Percentiles rank a stretch among this genome's conserved stretches.
phyloP scores from a whole-genome alignment of 2,797 vertebrate genomes.

The Scomberomorus guttatus region DNA sequence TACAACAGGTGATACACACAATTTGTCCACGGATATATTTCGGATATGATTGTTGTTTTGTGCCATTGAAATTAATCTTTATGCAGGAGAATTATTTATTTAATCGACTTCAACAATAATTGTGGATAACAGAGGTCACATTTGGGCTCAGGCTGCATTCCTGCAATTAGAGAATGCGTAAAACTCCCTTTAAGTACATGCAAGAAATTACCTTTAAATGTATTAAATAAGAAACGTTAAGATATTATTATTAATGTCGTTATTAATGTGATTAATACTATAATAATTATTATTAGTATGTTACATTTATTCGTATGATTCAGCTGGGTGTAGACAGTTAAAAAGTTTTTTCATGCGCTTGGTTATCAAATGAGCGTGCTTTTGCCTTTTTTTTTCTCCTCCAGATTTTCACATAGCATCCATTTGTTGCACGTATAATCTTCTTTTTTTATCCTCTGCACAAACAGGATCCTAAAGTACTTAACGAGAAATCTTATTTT shows the following conservation, averaged over 20 bases:
- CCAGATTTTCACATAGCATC: conserved; percentile 20
- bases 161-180: conserved; percentile 2
- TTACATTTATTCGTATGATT: not conserved
- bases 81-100: not conserved
- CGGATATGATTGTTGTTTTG: not conserved
- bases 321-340: not conserved
- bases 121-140: conserved; percentile 16
- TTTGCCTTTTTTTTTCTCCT: not conserved
- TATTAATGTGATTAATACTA: not conserved
- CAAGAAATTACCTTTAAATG: not conserved
- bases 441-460: conserved; percentile 61
- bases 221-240: not conserved
- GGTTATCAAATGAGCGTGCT: conserved; percentile 3
- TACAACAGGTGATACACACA: conserved; percentile 43
- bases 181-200: not conserved
- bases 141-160: conserved; percentile 12
- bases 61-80: conserved; percentile 13
- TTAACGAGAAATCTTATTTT: conserved; percentile 83
- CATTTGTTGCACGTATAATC: conserved; percentile 50
- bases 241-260: not conserved
- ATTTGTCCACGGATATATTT: not conserved
- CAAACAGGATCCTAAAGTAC: conserved; percentile 78
- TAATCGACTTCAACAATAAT: not conserved
- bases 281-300: not conserved
- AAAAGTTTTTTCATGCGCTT: not conserved